Evolutionary conservation across 2,888 invertebrate genomes (phyloP).

Genomic region (Chaitophorus viminalis): DNA sequence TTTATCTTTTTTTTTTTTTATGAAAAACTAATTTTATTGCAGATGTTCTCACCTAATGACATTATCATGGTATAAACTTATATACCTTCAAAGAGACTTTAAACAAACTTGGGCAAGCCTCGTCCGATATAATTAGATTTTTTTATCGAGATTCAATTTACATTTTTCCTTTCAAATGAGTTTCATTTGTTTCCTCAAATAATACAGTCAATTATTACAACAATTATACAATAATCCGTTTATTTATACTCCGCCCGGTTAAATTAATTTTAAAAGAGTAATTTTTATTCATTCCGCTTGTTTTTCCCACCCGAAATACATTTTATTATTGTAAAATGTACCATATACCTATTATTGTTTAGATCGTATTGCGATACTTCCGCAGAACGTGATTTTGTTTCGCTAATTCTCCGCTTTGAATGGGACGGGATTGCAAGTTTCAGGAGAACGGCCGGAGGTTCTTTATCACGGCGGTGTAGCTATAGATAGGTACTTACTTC

Average conservation of each 20-base stretch:
- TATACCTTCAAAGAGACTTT: slow-evolving; percentile 46
- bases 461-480: neutral
- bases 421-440: neutral
- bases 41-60: slow-evolving; percentile 48
- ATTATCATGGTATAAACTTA: slow-evolving; percentile 37
- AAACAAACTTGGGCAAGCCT: slow-evolving; percentile 35
- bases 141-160: slow-evolving; percentile 48
- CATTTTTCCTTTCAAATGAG: slow-evolving; percentile 26
- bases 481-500: neutral
- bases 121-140: slow-evolving; percentile 47
- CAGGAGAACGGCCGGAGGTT: neutral
- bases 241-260: neutral
- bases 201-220: slow-evolving; percentile 25
- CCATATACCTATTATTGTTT: no score
- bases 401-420: neutral
- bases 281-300: neutral
- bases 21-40: slow-evolving; percentile 43
- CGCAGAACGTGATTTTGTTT: neutral
- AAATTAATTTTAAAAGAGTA: neutral
- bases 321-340: no score
- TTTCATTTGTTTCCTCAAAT: slow-evolving; percentile 44
- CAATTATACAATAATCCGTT: slow-evolving; percentile 43
- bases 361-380: neutral
- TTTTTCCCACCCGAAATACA: neutral
- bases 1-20: neutral